phyloP scores from a whole-genome alignment of 2,888 invertebrate species.

The Phortica okadai region DNA sequence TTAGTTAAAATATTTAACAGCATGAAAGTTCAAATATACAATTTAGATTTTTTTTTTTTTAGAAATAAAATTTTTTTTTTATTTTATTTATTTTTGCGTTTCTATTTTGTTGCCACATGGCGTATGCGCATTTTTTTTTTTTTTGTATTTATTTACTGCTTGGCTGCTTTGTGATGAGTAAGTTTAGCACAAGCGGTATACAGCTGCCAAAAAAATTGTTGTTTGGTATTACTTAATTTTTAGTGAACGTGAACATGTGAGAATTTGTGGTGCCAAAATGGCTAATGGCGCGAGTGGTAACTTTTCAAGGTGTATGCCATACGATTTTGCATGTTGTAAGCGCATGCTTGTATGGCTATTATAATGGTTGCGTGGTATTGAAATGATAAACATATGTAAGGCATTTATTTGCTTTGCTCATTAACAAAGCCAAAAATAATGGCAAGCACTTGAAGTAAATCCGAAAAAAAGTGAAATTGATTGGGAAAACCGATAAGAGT shows the following conservation, averaged over 20 bases:
- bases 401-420: neutral
- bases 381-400: constrained; percentile 13
- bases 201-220: constrained; percentile 49
- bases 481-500: no score
- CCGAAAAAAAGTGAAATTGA: neutral
- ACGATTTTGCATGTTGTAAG: neutral
- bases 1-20: no score
- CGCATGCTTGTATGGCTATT: neutral
- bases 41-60: neutral
- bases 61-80: neutral
- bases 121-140: constrained; percentile 37
- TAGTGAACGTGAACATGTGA: constrained; percentile 45
- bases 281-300: constrained; percentile 36
- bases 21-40: neutral
- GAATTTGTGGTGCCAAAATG: constrained; percentile 56
- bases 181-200: constrained; percentile 20
- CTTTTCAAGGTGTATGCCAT: constrained; percentile 47
- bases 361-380: neutral
- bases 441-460: constrained; percentile 10
- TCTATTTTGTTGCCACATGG: constrained; percentile 28
- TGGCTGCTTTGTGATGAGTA: constrained; percentile 1
- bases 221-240: constrained; percentile 62
- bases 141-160: constrained; percentile 1
- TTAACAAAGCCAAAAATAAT: constrained; percentile 25
- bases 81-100: constrained; percentile 30